phyloP scores from a whole-genome alignment of 2,113 vertebrate genomes.

The Ardeotis arabs region DNA sequence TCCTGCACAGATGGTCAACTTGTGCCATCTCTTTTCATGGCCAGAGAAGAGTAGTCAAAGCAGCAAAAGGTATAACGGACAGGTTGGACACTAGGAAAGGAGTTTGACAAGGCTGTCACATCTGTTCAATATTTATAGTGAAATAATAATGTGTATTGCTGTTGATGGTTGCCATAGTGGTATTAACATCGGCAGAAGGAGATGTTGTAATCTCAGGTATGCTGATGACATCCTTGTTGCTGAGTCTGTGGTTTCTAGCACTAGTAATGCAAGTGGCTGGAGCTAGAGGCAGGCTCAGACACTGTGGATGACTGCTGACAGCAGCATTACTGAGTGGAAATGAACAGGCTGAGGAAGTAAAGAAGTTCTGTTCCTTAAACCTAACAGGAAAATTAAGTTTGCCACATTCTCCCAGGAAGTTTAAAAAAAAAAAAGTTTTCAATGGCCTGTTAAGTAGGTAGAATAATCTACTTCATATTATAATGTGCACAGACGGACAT shows the following conservation, averaged over 20 bases:
- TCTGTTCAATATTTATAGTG: conserved; percentile 80
- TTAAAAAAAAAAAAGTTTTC: background rate
- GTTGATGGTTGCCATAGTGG: conserved; percentile 81
- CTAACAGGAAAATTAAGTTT: background rate
- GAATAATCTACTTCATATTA: background rate
- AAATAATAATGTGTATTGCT: conserved; percentile 78
- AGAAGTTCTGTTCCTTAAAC: background rate
- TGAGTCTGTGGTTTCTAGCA: conserved; percentile 75
- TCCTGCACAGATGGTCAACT: conserved; percentile 28
- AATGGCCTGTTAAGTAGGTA: background rate
- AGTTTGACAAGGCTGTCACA: conserved; percentile 84
- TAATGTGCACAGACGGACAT: background rate
- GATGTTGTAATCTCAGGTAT: conserved; percentile 77
- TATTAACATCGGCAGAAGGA: conserved; percentile 83
- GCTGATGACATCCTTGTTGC: conserved; percentile 75
- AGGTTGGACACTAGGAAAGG: conserved; percentile 76
- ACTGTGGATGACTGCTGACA: conserved; percentile 64
- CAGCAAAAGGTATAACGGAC: conserved; percentile 76
- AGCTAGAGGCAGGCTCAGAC: conserved; percentile 36
- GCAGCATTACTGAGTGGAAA: conserved; percentile 45
- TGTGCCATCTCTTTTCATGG: conserved; percentile 30
- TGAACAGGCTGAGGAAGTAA: conserved; percentile 6
- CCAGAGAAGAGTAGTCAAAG: conserved; percentile 71
- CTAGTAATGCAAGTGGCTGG: conserved; percentile 33
- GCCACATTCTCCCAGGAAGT: background rate